A percentile compares a stretch with the other conserved stretches of the same genome.
phyloP scores from a whole-genome alignment of 1,140 invertebrate species.

The Halyomorpha halys region DNA sequence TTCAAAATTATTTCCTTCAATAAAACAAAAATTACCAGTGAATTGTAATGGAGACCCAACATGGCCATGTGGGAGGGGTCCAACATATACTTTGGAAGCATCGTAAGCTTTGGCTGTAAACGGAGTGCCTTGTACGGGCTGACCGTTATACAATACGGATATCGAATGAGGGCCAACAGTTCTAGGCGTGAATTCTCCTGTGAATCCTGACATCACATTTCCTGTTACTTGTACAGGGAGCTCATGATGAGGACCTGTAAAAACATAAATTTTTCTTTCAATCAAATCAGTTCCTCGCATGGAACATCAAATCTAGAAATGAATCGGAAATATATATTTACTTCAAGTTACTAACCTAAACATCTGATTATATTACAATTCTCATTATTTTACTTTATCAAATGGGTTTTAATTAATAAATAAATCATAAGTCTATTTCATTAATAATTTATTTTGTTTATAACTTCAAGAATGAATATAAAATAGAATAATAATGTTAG shows the following conservation, averaged over 20 bases:
- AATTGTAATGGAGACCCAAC: conserved; percentile 82
- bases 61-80: conserved; percentile 64
- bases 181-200: conserved; percentile 80
- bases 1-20: background rate
- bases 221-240: conserved; percentile 83
- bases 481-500: no score
- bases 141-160: conserved; percentile 81
- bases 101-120: conserved; percentile 90
- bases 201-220: conserved; percentile 72
- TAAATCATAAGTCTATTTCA: no score
- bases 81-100: conserved; percentile 76
- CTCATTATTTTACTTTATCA: no score
- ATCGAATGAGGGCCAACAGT: conserved; percentile 84
- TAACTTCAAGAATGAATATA: no score
- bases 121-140: conserved; percentile 80
- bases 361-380: no score
- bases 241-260: conserved; percentile 54
- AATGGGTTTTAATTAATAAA: no score
- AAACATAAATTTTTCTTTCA: conserved; percentile 27
- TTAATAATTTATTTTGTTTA: no score
- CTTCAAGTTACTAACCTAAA: no score
- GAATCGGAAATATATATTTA: no score
- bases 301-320: no score
- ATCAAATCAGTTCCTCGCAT: no score
- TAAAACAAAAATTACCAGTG: conserved; percentile 43